Percentiles rank a stretch among this genome's conserved stretches.
Evolutionary conservation across 2,797 vertebrate species (phyloP).

Genomic region (Huso huso): DNA sequence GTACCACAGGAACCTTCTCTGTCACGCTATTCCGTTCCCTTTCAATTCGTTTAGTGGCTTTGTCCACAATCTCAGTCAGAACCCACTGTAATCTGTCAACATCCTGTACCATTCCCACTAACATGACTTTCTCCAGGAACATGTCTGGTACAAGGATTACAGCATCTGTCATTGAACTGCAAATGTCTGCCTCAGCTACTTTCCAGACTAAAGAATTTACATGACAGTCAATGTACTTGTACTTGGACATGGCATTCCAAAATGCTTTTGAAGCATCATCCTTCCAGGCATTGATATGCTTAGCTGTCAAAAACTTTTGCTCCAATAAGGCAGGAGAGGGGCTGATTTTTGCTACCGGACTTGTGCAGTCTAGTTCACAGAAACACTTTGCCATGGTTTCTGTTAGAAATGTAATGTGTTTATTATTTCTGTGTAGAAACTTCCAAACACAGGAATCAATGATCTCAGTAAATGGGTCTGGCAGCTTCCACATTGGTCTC

Average conservation of each 20-base stretch:
- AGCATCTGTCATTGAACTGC: slow-evolving; percentile 27
- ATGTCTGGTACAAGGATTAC: slow-evolving; percentile 37
- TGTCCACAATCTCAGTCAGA: slow-evolving; percentile 42
- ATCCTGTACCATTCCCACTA: slow-evolving; percentile 54
- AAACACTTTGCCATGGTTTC: slow-evolving; percentile 51
- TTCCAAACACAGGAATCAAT: slow-evolving; percentile 50
- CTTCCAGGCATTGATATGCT: slow-evolving; percentile 55
- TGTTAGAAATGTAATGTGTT: slow-evolving; percentile 41
- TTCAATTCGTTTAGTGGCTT: slow-evolving; percentile 38
- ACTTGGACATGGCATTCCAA: slow-evolving; percentile 46
- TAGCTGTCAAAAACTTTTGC: slow-evolving; percentile 38
- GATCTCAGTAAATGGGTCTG: slow-evolving; percentile 51
- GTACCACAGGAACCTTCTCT: slow-evolving; percentile 37
- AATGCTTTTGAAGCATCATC: slow-evolving; percentile 37
- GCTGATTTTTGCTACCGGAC: slow-evolving; percentile 41
- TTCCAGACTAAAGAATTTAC: slow-evolving; percentile 47
- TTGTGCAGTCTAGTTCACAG: slow-evolving; percentile 53
- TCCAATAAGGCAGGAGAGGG: slow-evolving; percentile 51
- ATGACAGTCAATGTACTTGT: slow-evolving; percentile 32
- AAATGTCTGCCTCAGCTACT: slow-evolving; percentile 39
- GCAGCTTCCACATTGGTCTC: slow-evolving; percentile 59
- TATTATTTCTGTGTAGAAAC: slow-evolving; percentile 51
- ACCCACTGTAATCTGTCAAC: slow-evolving; percentile 37
- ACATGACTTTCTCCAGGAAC: slow-evolving; percentile 32
- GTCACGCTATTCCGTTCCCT: slow-evolving; percentile 46